Evolutionary conservation across 2,797 vertebrate species (phyloP), one percentile per base, ranked within the genome.

Genomic region (Enteromius radiatus): DNA sequence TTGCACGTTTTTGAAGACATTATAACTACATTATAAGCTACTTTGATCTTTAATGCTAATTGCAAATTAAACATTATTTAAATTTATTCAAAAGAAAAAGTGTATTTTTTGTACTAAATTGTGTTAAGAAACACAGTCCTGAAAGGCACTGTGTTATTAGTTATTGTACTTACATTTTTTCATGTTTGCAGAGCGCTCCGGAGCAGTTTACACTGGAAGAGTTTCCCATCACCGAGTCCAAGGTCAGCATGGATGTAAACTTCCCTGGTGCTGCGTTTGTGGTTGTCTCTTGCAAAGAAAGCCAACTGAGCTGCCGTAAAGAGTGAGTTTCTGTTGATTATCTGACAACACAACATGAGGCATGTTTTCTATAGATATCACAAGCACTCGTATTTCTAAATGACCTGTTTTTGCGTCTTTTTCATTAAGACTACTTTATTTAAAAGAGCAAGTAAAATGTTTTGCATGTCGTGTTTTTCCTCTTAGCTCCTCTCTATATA

Each of bases 261-360:
- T 99, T 99, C 89, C 98, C 98, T 0, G 97, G 97, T 0, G 97
- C 98, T 1, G 97, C 98, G 0, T 99, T 99, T 87, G 97, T 99
- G 17, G 95, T 97, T 0, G 94, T 97, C 15, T 99, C 98, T 87
- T 99, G 98, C 91, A 99, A 97, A 91, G 98, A 99, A 91, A 97
- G 97, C 85, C 97, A 97, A 85, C 95, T 97, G 23, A 97, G 98
- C 76, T 98, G 97, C 89, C 95, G 98, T 81, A 99, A 99, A 94
- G 98, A 99, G 98, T 99, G 90, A 96, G 98, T 94, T 1, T 2
- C 21, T 21, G 21, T 31, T 41, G 33, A 36, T 4, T 65, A 56
- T 56, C n/a, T 56, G n/a, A 23, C 21, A 11, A 7, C 14, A 63
- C 59, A 17, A 17, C 59, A 17, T 31, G 17, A 31, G 12, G 5